Evolutionary conservation across 2,113 vertebrate genomes (phyloP).

Genomic region (Psilopsiagon aymara): DNA sequence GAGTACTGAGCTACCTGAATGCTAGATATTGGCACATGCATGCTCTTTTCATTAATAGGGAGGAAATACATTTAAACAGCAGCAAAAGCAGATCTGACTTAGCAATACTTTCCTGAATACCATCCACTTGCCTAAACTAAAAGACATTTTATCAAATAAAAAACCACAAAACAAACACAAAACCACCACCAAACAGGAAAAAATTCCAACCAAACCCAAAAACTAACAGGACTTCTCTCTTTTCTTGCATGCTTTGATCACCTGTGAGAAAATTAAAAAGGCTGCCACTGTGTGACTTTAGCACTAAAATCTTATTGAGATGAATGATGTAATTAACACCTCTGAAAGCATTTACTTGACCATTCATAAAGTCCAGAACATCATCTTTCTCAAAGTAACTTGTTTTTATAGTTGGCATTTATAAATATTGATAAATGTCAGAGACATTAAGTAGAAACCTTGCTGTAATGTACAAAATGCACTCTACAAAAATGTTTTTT

Average conservation of each 20-base stretch:
- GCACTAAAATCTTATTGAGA: background rate
- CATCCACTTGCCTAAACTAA: background rate
- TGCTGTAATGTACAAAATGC: background rate
- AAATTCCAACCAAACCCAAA: background rate
- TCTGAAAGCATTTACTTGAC: background rate
- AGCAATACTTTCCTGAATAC: background rate
- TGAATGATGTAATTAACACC: constrained; percentile 18
- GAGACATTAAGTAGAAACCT: background rate
- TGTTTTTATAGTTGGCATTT: background rate
- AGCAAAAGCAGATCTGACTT: background rate
- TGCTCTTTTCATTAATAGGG: background rate
- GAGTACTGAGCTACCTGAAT: background rate
- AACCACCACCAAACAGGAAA: background rate
- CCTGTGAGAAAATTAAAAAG: background rate
- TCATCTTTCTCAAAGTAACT: background rate
- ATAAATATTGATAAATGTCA: background rate
- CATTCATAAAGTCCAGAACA: background rate
- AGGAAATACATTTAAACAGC: background rate
- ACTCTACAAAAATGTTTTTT: background rate
- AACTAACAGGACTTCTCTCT: background rate
- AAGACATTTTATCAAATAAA: background rate
- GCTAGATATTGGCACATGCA: background rate
- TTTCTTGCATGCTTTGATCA: constrained; percentile 11
- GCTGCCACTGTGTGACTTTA: background rate
- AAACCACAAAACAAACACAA: background rate